Evolutionary conservation across 2,113 vertebrate genomes (phyloP), one percentile per base, ranked within the genome.

Genomic region (Dromaius novaehollandiae): DNA sequence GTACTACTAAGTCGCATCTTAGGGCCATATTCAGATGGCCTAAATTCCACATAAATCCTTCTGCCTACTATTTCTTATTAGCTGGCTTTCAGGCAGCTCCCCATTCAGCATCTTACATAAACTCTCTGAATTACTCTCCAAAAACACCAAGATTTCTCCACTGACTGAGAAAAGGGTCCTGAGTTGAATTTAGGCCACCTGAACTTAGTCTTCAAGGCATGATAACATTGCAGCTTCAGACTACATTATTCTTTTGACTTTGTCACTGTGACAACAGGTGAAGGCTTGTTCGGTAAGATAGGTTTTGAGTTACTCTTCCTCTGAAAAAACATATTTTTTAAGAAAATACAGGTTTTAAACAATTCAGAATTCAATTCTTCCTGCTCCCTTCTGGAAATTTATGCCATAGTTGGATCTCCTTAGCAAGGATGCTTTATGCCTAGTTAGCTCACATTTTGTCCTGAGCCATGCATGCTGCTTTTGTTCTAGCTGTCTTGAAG

Each of bases 11-110:
- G 92, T 96, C 92, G 95, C 96, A 93, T 96, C 96, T 97, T 96
- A 97, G 90, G 95, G 95, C 96, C 96, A 97, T 96, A 96, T 96
- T 97, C 96, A 97, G 96, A 96, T 96, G 96, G 95, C 96, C 96
- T 97, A 96, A 97, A 97, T 97, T 97, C 96, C 92, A 94, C 96
- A 95, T 68, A 97, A 97, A 96, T 96, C 96, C 96, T 96, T 94
- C 90, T 94, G 88, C 92, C 93, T 94, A 85, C 93, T 78, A 94
- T 97, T 96, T 96, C 93, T 97, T 83, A 97, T 91, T 96, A 97
- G 96, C 96, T 94, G 88, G 93, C 90, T 97, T 96, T 70, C 95
- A 96, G 82, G 85, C 93, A 94, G 88, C 88, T 96, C 73, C 76
- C 64, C 64, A 55, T 78, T 90, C 90, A 60, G 71, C 46, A 5